Conservation (phyloP, 2,888 invertebrate species). For the Polyploca ridens region DNA sequence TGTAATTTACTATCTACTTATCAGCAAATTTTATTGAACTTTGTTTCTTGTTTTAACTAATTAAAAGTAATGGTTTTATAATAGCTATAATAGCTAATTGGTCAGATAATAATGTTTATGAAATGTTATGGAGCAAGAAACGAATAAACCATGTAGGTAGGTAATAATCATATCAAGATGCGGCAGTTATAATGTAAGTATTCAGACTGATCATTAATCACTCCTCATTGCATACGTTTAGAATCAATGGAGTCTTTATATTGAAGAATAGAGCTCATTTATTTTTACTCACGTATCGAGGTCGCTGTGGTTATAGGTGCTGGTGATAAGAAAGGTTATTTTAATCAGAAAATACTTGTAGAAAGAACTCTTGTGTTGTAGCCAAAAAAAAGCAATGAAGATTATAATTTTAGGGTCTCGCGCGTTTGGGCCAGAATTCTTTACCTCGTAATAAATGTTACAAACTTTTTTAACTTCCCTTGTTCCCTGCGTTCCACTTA, state of each 20-base stretch:
- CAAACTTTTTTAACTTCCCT: conserved; percentile 40
- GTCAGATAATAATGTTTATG: neutral
- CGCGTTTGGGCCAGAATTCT: conserved; percentile 26
- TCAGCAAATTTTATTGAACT: too few species aligned
- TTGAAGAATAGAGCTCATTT: conserved; percentile 53
- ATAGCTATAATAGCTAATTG: neutral
- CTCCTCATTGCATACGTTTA: conserved; percentile 63
- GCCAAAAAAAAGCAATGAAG: too few species aligned
- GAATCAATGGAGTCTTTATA: conserved; percentile 69
- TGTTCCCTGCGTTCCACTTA: conserved; percentile 35
- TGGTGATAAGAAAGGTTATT: conserved; percentile 36
- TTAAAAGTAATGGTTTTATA: neutral
- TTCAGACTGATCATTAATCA: conserved; percentile 65
- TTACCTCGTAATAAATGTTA: conserved; percentile 39
- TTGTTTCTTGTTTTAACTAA: too few species aligned
- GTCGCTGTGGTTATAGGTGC: conserved; percentile 38
- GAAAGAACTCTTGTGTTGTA: neutral
- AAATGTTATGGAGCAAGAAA: conserved; percentile 21
- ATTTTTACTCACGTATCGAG: conserved; percentile 56
- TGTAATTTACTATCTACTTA: too few species aligned
- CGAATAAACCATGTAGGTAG: conserved; percentile 11
- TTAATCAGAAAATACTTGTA: neutral
- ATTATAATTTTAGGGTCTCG: neutral
- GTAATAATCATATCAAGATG: conserved; percentile 40
- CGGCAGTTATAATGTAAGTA: conserved; percentile 39